phyloP scores from a whole-genome alignment of 2,113 vertebrate genomes.

The Odobenus rosmarus region DNA sequence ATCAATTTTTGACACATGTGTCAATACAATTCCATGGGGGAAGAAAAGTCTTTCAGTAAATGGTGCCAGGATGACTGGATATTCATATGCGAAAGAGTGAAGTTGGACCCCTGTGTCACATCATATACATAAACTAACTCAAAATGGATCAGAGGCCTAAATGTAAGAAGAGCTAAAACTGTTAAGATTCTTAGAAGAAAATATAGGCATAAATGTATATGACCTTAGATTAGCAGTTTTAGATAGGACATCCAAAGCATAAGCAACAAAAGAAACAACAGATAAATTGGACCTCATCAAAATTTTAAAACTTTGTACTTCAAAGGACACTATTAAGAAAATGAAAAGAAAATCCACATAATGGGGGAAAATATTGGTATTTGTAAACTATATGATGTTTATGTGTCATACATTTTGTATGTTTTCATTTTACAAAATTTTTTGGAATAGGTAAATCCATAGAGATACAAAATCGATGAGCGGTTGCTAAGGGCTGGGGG shows the following conservation, averaged over 20 bases:
- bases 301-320: background rate
- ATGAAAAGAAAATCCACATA: background rate
- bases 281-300: background rate
- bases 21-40: background rate
- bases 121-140: background rate
- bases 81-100: background rate
- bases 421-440: background rate
- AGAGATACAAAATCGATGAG: background rate
- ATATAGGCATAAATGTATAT: background rate
- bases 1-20: slow-evolving; percentile 1
- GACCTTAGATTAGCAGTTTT: background rate
- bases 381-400: background rate
- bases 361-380: background rate
- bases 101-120: background rate
- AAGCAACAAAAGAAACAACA: background rate
- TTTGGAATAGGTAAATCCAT: background rate
- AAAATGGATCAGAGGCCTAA: background rate
- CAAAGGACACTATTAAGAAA: background rate
- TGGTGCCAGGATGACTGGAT: background rate
- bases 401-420: background rate
- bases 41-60: background rate
- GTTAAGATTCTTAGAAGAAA: background rate
- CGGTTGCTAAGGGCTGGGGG: background rate
- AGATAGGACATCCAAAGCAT: background rate
- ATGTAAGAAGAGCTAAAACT: background rate